Evolutionary conservation across 2,888 invertebrate genomes (phyloP).

Genomic region (Microctonus brassicae): DNA sequence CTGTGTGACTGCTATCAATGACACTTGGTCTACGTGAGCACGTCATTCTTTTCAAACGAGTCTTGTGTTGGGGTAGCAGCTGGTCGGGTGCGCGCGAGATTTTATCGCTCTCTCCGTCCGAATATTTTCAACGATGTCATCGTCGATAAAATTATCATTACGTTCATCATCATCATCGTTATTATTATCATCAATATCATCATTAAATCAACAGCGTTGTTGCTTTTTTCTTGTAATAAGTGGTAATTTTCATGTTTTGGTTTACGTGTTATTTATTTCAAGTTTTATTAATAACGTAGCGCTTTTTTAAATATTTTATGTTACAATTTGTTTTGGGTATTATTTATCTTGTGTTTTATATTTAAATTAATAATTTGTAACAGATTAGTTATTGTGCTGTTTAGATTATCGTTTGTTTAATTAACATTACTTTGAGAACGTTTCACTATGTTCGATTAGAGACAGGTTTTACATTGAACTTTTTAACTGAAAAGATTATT

Average conservation of each 20-base stretch:
- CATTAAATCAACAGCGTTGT: too few species aligned
- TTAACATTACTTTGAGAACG: too few species aligned
- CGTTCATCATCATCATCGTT: neutral
- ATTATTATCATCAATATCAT: neutral
- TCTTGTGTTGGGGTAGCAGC: neutral
- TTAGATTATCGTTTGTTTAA: too few species aligned
- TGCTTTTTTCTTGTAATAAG: neutral
- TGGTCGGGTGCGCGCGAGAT: neutral
- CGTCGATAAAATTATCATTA: neutral
- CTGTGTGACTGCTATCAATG: neutral
- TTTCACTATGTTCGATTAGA: too few species aligned
- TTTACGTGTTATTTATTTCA: neutral
- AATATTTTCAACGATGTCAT: neutral
- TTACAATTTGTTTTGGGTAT: too few species aligned
- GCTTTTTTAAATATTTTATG: too few species aligned
- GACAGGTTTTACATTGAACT: too few species aligned
- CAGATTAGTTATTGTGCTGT: too few species aligned
- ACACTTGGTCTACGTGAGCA: neutral
- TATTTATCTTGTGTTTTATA: too few species aligned
- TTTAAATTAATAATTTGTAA: too few species aligned
- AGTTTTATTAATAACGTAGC: neutral
- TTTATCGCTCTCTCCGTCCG: neutral
- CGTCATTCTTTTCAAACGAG: neutral
- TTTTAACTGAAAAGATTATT: too few species aligned
- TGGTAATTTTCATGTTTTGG: too few species aligned